A percentile compares a stretch with the other conserved stretches of the same genome.
phyloP scores from a whole-genome alignment of 2,113 vertebrate species.

The Platichthys stellatus region DNA sequence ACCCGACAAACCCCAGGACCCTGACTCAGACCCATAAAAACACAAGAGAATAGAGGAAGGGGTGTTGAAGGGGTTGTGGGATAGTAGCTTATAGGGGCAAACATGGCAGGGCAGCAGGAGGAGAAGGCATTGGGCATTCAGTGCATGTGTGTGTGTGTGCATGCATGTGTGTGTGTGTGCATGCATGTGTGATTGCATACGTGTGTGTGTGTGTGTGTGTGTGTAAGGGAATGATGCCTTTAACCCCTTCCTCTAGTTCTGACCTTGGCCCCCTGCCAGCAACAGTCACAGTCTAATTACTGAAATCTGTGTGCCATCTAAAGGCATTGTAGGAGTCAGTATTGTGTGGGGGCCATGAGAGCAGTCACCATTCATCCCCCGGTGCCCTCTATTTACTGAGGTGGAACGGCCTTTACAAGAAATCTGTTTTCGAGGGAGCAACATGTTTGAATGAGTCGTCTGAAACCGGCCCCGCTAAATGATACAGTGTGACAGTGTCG shows the following conservation, averaged over 20 bases:
- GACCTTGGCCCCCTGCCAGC: conserved; percentile 79
- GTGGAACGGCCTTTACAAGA: conserved; percentile 71
- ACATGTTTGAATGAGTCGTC: conserved; percentile 58
- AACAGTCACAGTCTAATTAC: conserved; percentile 84
- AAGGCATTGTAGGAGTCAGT: conserved; percentile 78
- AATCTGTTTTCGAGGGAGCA: conserved; percentile 66
- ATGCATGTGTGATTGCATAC: not conserved
- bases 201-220: conserved; percentile 26
- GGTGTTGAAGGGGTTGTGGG: conserved; percentile 54
- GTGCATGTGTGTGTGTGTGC: conserved; percentile 33
- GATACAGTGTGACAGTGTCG: conserved; percentile 60
- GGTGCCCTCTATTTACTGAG: conserved; percentile 76
- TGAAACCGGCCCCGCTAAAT: conserved; percentile 44
- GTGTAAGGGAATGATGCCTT: conserved; percentile 31
- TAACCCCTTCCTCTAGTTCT: conserved; percentile 54
- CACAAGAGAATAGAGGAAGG: conserved; percentile 50
- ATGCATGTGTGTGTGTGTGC: conserved; percentile 25
- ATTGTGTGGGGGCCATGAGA: conserved; percentile 74
- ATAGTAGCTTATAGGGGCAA: conserved; percentile 62
- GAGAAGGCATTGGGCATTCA: conserved; percentile 41
- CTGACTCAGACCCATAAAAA: conserved; percentile 78
- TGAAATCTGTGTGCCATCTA: conserved; percentile 80
- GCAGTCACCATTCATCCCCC: conserved; percentile 72
- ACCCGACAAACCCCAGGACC: conserved; percentile 72
- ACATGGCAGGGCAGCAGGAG: conserved; percentile 57